Evolutionary conservation across 2,888 invertebrate species (phyloP).

Genomic region (Aelia acuminata): DNA sequence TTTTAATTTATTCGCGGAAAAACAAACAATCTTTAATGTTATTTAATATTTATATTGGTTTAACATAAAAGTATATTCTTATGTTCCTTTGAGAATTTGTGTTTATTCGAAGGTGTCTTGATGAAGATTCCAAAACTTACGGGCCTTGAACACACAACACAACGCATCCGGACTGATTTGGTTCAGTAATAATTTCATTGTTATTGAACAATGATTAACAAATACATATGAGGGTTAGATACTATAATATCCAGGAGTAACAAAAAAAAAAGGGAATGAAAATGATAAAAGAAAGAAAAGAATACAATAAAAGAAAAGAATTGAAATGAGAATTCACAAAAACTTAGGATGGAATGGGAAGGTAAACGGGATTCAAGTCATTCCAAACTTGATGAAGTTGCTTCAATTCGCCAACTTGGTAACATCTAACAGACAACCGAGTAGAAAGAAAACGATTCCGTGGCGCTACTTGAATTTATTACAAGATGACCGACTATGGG

Average conservation of each 20-base stretch:
- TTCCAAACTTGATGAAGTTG: conserved; percentile 11
- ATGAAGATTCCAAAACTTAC: neutral
- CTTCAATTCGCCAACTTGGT: neutral
- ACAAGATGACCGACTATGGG: neutral
- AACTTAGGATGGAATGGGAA: neutral
- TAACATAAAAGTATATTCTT: too few relatives aligned
- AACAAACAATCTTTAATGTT: too few relatives aligned
- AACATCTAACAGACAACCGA: neutral
- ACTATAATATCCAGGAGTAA: too few relatives aligned
- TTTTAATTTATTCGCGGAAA: too few relatives aligned
- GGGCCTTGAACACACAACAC: neutral
- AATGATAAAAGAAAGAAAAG: neutral
- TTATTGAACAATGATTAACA: neutral
- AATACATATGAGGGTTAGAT: too few relatives aligned
- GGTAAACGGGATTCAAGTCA: neutral
- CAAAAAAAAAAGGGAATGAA: neutral
- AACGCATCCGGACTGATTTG: neutral
- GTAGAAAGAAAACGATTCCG: neutral
- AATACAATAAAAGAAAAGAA: too few relatives aligned
- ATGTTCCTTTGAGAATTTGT: too few relatives aligned
- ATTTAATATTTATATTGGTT: too few relatives aligned
- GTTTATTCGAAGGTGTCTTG: too few relatives aligned
- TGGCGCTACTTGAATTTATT: neutral
- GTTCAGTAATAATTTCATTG: neutral
- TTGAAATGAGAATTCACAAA: neutral